Percentiles rank a stretch among this genome's conserved stretches.
These are phyloP conservation scores for Laticauda laticaudata DNA, from an alignment of 2,113 vertebrate genomes.

Conservation along the genomic window DNA sequence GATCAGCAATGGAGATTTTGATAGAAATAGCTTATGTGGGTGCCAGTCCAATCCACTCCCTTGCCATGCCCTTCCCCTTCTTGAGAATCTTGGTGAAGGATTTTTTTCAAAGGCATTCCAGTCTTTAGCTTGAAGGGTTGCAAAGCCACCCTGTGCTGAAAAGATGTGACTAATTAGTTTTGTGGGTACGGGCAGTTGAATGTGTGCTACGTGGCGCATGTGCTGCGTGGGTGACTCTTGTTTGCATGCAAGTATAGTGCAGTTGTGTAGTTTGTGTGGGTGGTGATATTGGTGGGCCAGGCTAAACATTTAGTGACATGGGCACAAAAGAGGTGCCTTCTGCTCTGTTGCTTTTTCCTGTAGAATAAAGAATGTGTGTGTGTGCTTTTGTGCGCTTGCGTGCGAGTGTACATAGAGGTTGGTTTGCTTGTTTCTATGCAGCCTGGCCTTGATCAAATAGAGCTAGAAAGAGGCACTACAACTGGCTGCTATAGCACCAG, in stretches of 20 bases:
- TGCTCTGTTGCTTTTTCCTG: background rate
- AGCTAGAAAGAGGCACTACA: slow-evolving; percentile 40
- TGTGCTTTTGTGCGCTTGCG: background rate
- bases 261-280: background rate
- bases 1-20: slow-evolving; percentile 19
- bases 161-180: accelerated
- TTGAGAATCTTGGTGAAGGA: background rate
- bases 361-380: background rate
- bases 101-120: background rate
- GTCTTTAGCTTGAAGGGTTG: background rate
- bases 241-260: background rate
- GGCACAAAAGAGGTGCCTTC: background rate
- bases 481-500: slow-evolving; percentile 24
- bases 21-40: background rate
- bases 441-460: background rate
- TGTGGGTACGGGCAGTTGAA: background rate
- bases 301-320: background rate
- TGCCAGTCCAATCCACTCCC: background rate
- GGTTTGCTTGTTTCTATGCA: background rate
- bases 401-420: background rate
- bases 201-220: background rate
- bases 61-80: accelerated
- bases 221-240: background rate
- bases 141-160: accelerated
- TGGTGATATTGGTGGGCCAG: background rate